A percentile compares a stretch with the other conserved stretches of the same genome.
phyloP scores from a whole-genome alignment of 2,797 vertebrate species.

The Molossus alvarezi region DNA sequence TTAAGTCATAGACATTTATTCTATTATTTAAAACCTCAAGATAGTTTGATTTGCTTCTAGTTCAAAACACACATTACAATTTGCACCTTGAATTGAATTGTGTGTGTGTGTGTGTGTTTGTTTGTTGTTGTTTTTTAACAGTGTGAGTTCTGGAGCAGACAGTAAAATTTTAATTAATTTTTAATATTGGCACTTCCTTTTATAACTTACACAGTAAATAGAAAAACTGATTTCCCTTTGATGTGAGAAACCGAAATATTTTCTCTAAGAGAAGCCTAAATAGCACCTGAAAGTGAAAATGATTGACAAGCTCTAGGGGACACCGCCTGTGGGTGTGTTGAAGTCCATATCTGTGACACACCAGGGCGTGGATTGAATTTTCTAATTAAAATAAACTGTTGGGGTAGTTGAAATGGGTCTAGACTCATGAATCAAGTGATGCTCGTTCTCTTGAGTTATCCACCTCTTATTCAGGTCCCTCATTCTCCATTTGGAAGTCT shows the following conservation, averaged over 20 bases:
- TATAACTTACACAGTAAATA: neutral
- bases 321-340: neutral
- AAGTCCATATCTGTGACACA: neutral
- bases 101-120: neutral
- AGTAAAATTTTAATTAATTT: constrained; percentile 20
- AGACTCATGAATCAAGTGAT: neutral
- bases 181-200: constrained; percentile 10
- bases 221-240: neutral
- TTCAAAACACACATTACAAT: constrained; percentile 20
- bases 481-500: neutral
- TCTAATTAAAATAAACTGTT: neutral
- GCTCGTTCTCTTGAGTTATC: neutral
- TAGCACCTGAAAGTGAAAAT: neutral
- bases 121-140: constrained; percentile 31
- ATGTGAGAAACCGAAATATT: neutral
- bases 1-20: neutral
- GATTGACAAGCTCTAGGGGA: neutral
- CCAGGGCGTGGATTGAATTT: neutral
- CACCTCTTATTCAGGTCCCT: neutral
- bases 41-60: neutral
- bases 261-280: neutral
- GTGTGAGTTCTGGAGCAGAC: neutral
- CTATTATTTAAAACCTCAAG: neutral
- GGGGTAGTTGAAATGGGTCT: neutral
- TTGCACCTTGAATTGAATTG: neutral